These are phyloP conservation scores for Brienomyrus brachyistius DNA, from an alignment of 2,113 vertebrate genomes.

Conservation along the genomic window DNA sequence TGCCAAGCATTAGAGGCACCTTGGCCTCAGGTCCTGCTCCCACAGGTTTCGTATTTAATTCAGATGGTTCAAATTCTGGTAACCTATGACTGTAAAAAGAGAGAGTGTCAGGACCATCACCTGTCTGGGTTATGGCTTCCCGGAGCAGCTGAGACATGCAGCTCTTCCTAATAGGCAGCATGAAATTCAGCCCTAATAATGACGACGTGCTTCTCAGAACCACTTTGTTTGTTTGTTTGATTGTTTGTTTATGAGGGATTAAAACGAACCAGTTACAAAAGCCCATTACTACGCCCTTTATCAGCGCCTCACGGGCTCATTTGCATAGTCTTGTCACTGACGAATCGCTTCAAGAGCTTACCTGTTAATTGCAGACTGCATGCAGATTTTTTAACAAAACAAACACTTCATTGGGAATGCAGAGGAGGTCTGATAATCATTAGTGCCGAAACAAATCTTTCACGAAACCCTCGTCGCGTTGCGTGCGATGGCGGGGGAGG, in stretches of 20 bases:
- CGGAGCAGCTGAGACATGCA: not conserved
- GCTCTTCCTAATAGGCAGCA: not conserved
- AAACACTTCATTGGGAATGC: conserved; percentile 67
- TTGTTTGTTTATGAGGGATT: conserved; percentile 56
- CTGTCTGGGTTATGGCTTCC: not conserved
- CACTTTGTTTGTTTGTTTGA: conserved; percentile 54
- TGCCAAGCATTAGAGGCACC: not conserved
- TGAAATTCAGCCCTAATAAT: not conserved
- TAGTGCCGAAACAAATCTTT: conserved; percentile 42
- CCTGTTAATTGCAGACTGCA: conserved; percentile 64
- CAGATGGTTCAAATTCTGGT: too few relatives aligned
- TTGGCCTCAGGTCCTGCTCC: not conserved
- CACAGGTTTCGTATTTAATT: not conserved
- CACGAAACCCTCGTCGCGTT: conserved; percentile 46
- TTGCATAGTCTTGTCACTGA: conserved; percentile 60
- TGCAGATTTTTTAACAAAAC: conserved; percentile 65
- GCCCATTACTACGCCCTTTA: conserved; percentile 59
- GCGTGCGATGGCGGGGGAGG: conserved; percentile 35
- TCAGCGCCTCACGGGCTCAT: conserved; percentile 60
- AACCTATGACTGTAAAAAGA: not conserved
- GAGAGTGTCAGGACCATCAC: not conserved
- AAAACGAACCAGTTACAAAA: conserved; percentile 60
- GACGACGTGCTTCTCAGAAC: not conserved
- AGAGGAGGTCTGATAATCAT: conserved; percentile 56
- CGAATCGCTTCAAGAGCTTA: conserved; percentile 64